Evolutionary conservation across 1,140 invertebrate species (phyloP).

Genomic region (Eubasilissa regina): DNA sequence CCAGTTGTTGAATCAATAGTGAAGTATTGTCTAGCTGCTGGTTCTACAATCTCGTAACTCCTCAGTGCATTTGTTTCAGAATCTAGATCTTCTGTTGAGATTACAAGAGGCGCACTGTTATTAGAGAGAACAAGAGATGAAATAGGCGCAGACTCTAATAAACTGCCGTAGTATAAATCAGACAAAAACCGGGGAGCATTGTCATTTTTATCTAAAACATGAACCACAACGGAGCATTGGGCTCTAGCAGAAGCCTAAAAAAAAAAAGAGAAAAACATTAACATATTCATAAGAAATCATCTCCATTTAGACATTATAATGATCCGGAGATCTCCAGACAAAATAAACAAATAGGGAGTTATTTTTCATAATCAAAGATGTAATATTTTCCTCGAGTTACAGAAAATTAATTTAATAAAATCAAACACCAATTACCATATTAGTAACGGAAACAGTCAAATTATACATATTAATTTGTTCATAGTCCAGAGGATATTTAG

Average conservation of each 20-base stretch:
- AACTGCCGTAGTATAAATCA: conserved; percentile 78
- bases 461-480: conserved; percentile 85
- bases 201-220: conserved; percentile 88
- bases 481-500: conserved; percentile 84
- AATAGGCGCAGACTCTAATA: conserved; percentile 81
- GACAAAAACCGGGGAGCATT: conserved; percentile 86
- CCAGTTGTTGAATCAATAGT: conserved; percentile 91
- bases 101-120: conserved; percentile 81
- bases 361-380: too few species aligned
- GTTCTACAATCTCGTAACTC: conserved; percentile 89
- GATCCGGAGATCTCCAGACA: too few species aligned
- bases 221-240: conserved; percentile 79
- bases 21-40: conserved; percentile 81
- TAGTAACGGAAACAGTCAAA: conserved; percentile 86
- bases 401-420: conserved; percentile 37
- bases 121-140: conserved; percentile 82
- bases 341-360: too few species aligned
- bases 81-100: conserved; percentile 85
- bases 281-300: too few species aligned
- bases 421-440: conserved; percentile 77
- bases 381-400: too few species aligned
- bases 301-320: too few species aligned
- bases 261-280: conserved; percentile 45
- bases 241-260: conserved; percentile 79
- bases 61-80: conserved; percentile 87